These are phyloP conservation scores for Lucinisca nassula DNA, from an alignment of 2,888 invertebrate species.

Conservation along the genomic window DNA sequence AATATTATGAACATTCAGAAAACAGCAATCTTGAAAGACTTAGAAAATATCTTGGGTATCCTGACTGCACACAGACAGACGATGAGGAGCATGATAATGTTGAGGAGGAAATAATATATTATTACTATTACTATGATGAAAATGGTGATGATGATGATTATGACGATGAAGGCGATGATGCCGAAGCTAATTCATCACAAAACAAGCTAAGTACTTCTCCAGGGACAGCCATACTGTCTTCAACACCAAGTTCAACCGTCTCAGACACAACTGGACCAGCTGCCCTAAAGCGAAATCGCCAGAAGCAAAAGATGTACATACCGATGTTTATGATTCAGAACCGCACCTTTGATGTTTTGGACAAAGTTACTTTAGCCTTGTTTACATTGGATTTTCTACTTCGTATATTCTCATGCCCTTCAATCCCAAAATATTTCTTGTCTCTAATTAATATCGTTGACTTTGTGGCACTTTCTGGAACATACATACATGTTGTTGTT, in stretches of 20 bases:
- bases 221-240: not conserved
- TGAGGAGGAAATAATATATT: not conserved
- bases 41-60: not conserved
- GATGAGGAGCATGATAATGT: not conserved
- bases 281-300: not conserved
- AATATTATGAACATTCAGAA: conserved; percentile 4
- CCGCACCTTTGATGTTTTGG: not conserved
- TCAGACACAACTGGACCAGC: not conserved
- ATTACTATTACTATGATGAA: not conserved
- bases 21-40: not conserved
- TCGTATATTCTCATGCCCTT: conserved; percentile 37
- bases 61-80: not conserved
- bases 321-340: conserved; percentile 34
- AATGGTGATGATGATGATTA: not conserved
- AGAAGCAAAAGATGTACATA: not conserved
- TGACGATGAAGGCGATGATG: not conserved
- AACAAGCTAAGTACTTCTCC: not conserved
- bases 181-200: not conserved
- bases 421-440: conserved; percentile 22
- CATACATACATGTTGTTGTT: conserved; percentile 16
- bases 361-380: conserved; percentile 14
- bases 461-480: conserved; percentile 10
- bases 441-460: conserved; percentile 43
- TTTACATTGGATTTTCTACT: conserved; percentile 37
- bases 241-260: not conserved